Percentiles rank a stretch among this genome's conserved stretches.
Evolutionary conservation across 2,888 invertebrate genomes (phyloP).

Genomic region (Cecidostiba fungosa): DNA sequence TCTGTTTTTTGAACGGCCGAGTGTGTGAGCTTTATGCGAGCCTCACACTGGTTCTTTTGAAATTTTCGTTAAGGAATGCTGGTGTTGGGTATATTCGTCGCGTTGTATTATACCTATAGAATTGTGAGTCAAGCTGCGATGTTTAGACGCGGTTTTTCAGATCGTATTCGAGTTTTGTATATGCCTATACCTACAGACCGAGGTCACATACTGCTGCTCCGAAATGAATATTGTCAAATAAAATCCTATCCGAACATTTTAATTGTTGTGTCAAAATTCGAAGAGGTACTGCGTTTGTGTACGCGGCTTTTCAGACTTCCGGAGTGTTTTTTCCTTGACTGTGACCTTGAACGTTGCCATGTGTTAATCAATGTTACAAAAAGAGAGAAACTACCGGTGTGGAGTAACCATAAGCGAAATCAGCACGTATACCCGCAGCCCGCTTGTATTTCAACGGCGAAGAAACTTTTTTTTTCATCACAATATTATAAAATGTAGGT

Average conservation of each 20-base stretch:
- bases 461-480: background rate
- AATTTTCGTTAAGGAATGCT: background rate
- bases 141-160: too few species aligned
- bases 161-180: too few species aligned
- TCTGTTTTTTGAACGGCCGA: constrained; percentile 42
- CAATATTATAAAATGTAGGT: background rate
- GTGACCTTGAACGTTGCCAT: constrained; percentile 10
- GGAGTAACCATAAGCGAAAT: background rate
- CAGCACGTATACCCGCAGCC: background rate
- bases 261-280: background rate
- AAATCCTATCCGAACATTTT: background rate
- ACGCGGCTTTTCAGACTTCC: background rate
- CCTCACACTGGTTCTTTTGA: constrained; percentile 35
- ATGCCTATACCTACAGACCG: too few species aligned
- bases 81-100: background rate
- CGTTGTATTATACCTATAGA: too few species aligned
- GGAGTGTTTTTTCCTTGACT: background rate
- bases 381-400: background rate
- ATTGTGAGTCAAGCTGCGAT: too few species aligned
- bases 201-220: background rate
- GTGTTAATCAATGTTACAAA: constrained; percentile 11
- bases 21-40: constrained; percentile 24
- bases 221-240: background rate
- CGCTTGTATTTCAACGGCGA: background rate
- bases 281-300: background rate